phyloP scores from a whole-genome alignment of 2,113 vertebrate genomes.

The Otocyon megalotis region DNA sequence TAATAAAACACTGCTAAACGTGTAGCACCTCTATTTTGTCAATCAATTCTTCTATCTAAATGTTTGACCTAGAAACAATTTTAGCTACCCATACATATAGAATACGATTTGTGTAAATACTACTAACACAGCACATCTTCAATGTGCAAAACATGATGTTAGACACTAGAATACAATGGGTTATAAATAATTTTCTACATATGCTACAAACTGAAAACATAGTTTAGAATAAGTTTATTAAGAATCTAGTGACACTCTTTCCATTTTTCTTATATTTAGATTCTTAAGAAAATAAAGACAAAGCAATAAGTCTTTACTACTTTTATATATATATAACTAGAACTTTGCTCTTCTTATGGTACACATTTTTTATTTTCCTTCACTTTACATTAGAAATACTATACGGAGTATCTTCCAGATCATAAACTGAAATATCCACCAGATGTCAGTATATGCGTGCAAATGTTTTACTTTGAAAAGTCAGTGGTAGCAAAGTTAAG shows the following conservation, averaged over 20 bases:
- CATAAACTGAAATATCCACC: slow-evolving; percentile 62
- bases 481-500: background rate
- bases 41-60: background rate
- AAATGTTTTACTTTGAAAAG: slow-evolving; percentile 39
- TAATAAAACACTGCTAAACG: background rate
- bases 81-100: background rate
- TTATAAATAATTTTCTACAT: background rate
- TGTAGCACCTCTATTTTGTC: background rate
- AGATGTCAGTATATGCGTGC: slow-evolving; percentile 72
- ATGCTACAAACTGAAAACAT: background rate
- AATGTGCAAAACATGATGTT: background rate
- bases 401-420: slow-evolving; percentile 57
- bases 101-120: background rate
- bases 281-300: background rate
- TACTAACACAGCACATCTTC: background rate
- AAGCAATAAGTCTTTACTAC: background rate
- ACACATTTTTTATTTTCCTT: background rate
- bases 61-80: background rate
- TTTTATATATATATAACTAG: background rate
- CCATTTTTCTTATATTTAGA: background rate
- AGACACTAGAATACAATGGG: background rate
- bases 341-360: background rate
- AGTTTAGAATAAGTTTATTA: background rate
- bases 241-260: background rate
- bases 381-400: background rate